These are phyloP conservation scores for Psilopsiagon aurifrons DNA, from an alignment of 2,113 vertebrate genomes.

Conservation along the genomic window DNA sequence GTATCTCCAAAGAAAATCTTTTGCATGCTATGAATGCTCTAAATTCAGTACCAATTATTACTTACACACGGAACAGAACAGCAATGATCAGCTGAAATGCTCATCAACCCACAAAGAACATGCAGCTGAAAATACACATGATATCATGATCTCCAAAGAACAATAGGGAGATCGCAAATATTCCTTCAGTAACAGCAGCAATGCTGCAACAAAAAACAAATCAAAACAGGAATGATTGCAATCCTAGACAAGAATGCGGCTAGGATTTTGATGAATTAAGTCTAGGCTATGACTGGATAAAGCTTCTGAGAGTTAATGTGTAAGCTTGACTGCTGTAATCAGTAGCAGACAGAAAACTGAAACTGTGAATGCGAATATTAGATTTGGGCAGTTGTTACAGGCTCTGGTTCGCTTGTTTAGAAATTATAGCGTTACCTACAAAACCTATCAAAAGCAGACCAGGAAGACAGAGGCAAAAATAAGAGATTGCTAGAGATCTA, in stretches of 20 bases:
- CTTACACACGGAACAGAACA: not conserved
- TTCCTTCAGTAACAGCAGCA: not conserved
- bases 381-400: not conserved
- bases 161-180: not conserved
- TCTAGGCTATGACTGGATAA: not conserved
- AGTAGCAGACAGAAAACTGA: not conserved
- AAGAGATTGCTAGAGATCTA: not conserved
- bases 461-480: not conserved
- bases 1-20: not conserved
- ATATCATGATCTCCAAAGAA: not conserved
- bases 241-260: not conserved
- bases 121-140: not conserved
- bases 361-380: not conserved
- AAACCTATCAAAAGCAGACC: not conserved
- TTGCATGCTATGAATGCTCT: not conserved
- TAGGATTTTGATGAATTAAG: not conserved
- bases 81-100: not conserved
- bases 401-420: not conserved
- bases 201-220: not conserved
- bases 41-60: not conserved
- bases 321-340: not conserved
- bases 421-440: not conserved
- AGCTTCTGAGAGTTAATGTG: not conserved
- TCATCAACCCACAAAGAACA: not conserved
- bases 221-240: not conserved